Evolutionary conservation across 2,113 vertebrate genomes (phyloP), one percentile per base, ranked within the genome.

Genomic region (Dasyprocta punctata): DNA sequence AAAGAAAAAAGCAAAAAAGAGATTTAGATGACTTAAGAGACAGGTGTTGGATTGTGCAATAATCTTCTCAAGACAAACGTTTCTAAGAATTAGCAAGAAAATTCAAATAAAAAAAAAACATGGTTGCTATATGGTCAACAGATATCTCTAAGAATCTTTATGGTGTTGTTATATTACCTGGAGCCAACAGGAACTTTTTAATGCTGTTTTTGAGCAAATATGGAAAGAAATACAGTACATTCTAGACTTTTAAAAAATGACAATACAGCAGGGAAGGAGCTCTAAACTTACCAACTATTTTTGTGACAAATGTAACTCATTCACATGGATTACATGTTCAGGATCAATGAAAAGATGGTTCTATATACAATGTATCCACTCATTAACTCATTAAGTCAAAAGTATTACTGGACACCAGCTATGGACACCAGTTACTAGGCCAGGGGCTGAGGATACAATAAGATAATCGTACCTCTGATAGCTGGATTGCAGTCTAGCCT

Each of bases 261-360:
- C 58, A 60, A 3, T 6, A 78, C 14, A 92, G 47, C 47, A 90
- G 56, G 56, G 36, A 86, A 92, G 2, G 60, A 82, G 30, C 36
- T 92, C 26, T 56, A 94, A 52, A 67, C 86, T 89, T 86, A 93
- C 1, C 87, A 96, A 86, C 26, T 96, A 81, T 89, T 92, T 95
- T 52, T 83, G 47, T 93, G 65, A 83, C 69, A 89, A 89, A 88
- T 58, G 3, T 22, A 86, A 93, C 28, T 77, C 20, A 92, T 47
- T 77, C 67, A 69, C 36, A 16, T 52, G 13, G 33, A 90, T 95
- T 33, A 86, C 75, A 91, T 52, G 49, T 30, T 94, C 38, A 63
- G 33, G 73, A 17, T 63, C 16, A n/a, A 41, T 85, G 44, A 97
- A 93, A 91, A 83, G 83, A 63, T 28, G 30, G 24, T 58, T 86